Evolutionary conservation across 2,113 vertebrate species (phyloP).

Genomic region (Uria lomvia): DNA sequence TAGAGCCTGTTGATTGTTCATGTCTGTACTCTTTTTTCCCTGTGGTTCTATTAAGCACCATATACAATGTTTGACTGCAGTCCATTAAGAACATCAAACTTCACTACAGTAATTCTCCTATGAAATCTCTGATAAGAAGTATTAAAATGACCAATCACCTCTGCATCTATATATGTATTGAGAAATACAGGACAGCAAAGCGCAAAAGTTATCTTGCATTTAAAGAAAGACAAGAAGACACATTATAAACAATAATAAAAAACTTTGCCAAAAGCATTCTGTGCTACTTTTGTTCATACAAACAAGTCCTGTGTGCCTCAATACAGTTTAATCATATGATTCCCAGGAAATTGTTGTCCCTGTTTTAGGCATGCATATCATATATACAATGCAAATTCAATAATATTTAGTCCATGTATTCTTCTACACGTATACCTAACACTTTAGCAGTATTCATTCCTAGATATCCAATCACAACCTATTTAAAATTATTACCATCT

Average conservation of each 20-base stretch:
- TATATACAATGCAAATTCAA: neutral
- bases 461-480: neutral
- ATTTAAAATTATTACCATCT: neutral
- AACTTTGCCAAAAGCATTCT: neutral
- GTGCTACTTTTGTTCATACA: neutral
- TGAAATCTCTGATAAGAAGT: neutral
- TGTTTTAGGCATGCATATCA: neutral
- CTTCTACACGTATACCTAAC: neutral
- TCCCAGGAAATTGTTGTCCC: neutral
- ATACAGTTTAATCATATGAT: neutral
- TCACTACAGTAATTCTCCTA: neutral
- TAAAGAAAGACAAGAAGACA: neutral
- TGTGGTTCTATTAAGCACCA: neutral
- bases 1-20: neutral
- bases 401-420: neutral
- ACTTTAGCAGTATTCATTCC: neutral
- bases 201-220: neutral
- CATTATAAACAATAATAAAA: neutral
- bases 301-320: neutral
- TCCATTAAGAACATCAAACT: neutral
- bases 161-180: neutral
- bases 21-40: neutral
- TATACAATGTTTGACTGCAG: neutral
- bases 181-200: neutral
- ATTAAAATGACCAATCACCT: neutral